Evolutionary conservation across 2,797 vertebrate genomes (phyloP).

Genomic region (Margarornis squamiger): DNA sequence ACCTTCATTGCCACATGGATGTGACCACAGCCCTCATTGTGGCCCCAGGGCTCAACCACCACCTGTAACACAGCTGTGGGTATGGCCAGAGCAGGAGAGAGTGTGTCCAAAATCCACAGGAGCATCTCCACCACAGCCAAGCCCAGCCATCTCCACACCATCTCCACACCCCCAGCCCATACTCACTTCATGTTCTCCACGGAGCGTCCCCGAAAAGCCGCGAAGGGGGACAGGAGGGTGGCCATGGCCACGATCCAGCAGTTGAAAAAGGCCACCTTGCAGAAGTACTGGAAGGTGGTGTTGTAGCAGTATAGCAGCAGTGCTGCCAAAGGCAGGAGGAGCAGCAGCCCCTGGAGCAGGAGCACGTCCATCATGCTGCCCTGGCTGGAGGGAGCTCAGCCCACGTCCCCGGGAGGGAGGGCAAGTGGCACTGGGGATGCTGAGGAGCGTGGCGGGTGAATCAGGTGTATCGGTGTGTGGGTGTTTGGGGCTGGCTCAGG

Average conservation of each 20-base stretch:
- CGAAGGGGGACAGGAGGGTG: conserved; percentile 16
- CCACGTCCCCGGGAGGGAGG: accelerated
- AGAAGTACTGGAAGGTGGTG: neutral
- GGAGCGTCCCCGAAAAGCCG: neutral
- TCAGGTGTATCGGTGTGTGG: neutral
- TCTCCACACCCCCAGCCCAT: neutral
- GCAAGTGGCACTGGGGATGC: neutral
- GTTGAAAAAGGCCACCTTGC: conserved; percentile 52
- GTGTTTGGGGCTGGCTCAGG: conserved; percentile 8
- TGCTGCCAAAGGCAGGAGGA: neutral
- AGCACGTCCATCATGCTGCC: neutral
- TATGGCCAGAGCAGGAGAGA: neutral
- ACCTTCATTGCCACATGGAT: neutral
- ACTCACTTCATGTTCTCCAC: conserved; percentile 63
- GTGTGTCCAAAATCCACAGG: accelerated
- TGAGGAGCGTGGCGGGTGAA: neutral
- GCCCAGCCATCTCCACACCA: neutral
- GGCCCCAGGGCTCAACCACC: neutral
- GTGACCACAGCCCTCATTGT: neutral
- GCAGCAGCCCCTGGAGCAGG: neutral
- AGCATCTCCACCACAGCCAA: neutral
- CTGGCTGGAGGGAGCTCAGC: neutral
- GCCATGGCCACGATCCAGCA: neutral
- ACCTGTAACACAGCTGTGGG: accelerated
- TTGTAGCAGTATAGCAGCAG: conserved; percentile 7